Percentiles rank a stretch among this genome's conserved stretches.
Conservation (phyloP, 37 sponge, comb jelly and placozoan species). For the Sycon ciliatum region DNA sequence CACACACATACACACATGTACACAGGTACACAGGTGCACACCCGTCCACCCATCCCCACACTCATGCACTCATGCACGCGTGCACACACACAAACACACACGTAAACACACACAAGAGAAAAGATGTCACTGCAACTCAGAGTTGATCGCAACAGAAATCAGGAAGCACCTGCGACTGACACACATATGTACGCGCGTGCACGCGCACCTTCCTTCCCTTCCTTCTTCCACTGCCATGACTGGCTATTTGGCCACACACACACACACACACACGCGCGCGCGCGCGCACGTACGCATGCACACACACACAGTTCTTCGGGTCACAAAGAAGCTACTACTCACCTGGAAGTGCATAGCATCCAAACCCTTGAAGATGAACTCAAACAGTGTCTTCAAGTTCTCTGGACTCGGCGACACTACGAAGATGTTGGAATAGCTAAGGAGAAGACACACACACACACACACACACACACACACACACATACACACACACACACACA, state of each 20-base stretch:
- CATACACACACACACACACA: slow-evolving; percentile 1
- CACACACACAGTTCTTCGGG: too few species aligned
- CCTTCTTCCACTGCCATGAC: too few species aligned
- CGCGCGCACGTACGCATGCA: too few species aligned
- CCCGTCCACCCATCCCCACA: too few species aligned
- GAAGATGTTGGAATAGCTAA: slow-evolving; percentile 86
- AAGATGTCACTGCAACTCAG: too few species aligned
- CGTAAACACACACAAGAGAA: too few species aligned
- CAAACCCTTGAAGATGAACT: slow-evolving; percentile 89
- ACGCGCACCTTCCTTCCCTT: neutral
- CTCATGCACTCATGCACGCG: too few species aligned
- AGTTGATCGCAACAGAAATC: too few species aligned
- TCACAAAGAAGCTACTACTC: too few species aligned
- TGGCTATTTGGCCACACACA: neutral
- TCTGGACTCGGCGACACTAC: slow-evolving; percentile 92
- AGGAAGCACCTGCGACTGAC: too few species aligned
- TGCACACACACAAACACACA: too few species aligned
- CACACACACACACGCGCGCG: slow-evolving; percentile 18
- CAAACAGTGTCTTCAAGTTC: slow-evolving; percentile 86
- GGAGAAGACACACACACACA: neutral
- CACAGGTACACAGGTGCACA: too few species aligned
- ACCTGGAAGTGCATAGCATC: slow-evolving; percentile 67
- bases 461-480: slow-evolving; percentile 5
- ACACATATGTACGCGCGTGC: slow-evolving; percentile 10
- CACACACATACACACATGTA: slow-evolving; percentile 12